Base-by-base conservation (phyloP, 2,797 vertebrate genomes). In the Alfaro cultratus region DNA sequence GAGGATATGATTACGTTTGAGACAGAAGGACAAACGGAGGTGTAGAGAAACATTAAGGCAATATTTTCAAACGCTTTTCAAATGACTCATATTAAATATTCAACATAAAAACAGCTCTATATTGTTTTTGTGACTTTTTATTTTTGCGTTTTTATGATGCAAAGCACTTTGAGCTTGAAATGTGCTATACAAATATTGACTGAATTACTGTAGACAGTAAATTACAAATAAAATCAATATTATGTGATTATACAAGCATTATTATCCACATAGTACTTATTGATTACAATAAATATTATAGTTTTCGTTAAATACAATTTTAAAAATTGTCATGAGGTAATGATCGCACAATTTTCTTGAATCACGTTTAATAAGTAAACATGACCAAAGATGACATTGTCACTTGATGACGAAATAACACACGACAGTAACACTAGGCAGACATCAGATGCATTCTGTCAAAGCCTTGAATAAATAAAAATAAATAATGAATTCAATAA, bases 1-100 rank as follows among this genome's bases (percentile, higher is more conserved):
- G 21, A 83, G 85, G 67, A 53, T 46, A 77, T 55, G 29, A 18
- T 39, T 91, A 68, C 9, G 55, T 29, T 4, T 57, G 36, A 55
- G 10, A 29, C 2, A 36, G 62, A 34, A 39, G 15, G 57, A 16
- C 31, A 62, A 62, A 34, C 31, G 57, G 21, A 10, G 23, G 9
- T n/a, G 53, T 26, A 12, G 53, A 57, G 26, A 57, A 57, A 29
- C 7, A 53, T 53, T 26, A 26, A 29, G 55, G 26, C 26, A 64
- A 12, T 36, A 18, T 8, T 18, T 36, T 36, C 62, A 64, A 36
- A 31, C 29, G 15, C 15, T 18, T 16, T 34, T 7, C 31, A 55
- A n/a, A n/a, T n/a, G 26, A 55, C 1, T 26, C 53, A 26, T 55
- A 26, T 55, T 23, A 53, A 53, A 53, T 26, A 53, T 53, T 53